Conservation (phyloP, 2,888 invertebrate species). For the Hybos culiciformis region DNA sequence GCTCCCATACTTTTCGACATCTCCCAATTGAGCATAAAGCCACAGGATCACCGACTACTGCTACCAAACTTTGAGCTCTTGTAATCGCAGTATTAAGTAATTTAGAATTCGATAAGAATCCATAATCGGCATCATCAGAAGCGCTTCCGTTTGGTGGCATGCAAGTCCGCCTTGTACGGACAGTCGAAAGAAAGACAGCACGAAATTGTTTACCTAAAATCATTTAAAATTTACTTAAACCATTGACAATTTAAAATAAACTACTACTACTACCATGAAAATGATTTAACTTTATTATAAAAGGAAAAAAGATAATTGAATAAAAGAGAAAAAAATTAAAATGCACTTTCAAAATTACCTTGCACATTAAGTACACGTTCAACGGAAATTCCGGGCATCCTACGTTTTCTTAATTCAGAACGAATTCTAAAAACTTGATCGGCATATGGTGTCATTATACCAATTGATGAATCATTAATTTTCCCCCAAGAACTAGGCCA, state of each 20-base stretch:
- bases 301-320: too few relatives aligned
- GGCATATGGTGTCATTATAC: conserved; percentile 72
- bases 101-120: conserved; percentile 69
- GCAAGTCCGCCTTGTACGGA: conserved; percentile 58
- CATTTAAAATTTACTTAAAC: too few relatives aligned
- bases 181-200: conserved; percentile 64
- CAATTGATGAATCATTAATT: conserved; percentile 60
- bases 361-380: conserved; percentile 74
- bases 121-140: conserved; percentile 54
- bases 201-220: conserved; percentile 77
- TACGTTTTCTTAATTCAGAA: conserved; percentile 56
- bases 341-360: too few relatives aligned
- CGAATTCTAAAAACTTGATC: conserved; percentile 67
- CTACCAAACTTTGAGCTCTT: conserved; percentile 67
- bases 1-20: conserved; percentile 69
- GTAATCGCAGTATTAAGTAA: conserved; percentile 72
- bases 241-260: too few relatives aligned
- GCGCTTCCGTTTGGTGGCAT: conserved; percentile 30
- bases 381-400: conserved; percentile 61
- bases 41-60: conserved; percentile 73
- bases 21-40: conserved; percentile 67
- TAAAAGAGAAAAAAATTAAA: too few relatives aligned
- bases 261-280: too few relatives aligned
- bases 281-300: too few relatives aligned
- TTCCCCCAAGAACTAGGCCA: conserved; percentile 69